Evolutionary conservation across 1,140 invertebrate genomes (phyloP).

Genomic region (Heliconius hewitsoni): DNA sequence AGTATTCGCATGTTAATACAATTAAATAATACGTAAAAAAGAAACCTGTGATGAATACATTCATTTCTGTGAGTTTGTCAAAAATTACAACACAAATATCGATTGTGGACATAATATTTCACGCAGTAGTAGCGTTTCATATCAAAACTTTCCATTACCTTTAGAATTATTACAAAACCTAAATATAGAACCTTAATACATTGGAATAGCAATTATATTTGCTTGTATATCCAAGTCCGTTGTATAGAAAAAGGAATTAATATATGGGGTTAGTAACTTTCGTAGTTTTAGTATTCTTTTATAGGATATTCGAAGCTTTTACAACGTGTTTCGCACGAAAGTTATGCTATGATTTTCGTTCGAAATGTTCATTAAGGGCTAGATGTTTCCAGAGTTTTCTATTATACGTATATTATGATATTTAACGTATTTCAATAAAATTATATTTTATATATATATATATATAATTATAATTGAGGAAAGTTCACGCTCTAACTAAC

Average conservation of each 20-base stretch:
- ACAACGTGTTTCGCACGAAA: slow-evolving; percentile 10
- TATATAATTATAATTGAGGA: neutral
- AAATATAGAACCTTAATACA: neutral
- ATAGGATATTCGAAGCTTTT: neutral
- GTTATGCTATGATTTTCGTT: neutral
- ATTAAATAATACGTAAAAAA: too few relatives aligned
- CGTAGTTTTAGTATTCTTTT: slow-evolving; percentile 11
- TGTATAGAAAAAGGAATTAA: neutral
- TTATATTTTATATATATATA: neutral
- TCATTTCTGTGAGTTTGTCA: too few relatives aligned
- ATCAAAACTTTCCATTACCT: neutral
- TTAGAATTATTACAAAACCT: neutral
- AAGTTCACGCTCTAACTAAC: neutral
- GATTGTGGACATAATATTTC: slow-evolving; percentile 1
- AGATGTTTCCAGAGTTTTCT: neutral
- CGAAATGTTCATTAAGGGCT: neutral
- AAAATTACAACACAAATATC: neutral
- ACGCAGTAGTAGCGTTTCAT: neutral
- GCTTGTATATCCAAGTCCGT: neutral
- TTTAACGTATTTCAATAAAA: neutral
- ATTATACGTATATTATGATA: neutral
- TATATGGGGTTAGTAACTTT: slow-evolving; percentile 1
- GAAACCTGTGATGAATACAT: too few relatives aligned
- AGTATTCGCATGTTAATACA: too few relatives aligned
- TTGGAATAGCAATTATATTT: neutral